Evolutionary conservation across 2,888 invertebrate genomes (phyloP), one percentile per base, ranked within the genome.

Genomic region (Eristalis intricaria): DNA sequence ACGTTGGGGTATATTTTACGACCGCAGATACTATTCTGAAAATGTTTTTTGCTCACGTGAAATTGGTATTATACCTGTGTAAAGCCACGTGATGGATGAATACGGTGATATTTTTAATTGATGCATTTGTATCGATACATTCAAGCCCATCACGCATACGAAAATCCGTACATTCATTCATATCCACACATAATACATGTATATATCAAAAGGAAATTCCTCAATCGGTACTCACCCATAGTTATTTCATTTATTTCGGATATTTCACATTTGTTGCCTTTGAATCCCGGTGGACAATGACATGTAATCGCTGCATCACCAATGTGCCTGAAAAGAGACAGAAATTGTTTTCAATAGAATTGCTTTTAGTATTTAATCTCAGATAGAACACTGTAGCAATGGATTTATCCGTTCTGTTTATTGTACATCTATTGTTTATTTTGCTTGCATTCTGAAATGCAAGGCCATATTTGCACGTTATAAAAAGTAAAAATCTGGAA

Each of bases 301-400:
- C 96, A 96, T 91, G 95, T 95, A 88, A 96, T 95, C 32, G 96
- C 96, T 78, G 95, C 95, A n/a, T 96, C 95, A 5, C 96, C 96
- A 92, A 96, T 95, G 93, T 96, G 96, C 91, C 96, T 96, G 94
- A 88, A 94, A 94, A 66, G 60, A 88, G 29, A 69, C 1, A 70
- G 26, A 58, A 26, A 23, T 35, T 35, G 8, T 10, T 61, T 60
- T 60, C 23, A 60, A 26, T 26, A 4, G 13, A 23, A 60, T 19
- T 19, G 50, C 19, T 50, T 50, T 50, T 50, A 50, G 50, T 19
- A 19, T 50, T 50, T 50, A 50, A 50, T 50, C 19, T 50, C 19
- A 8, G 19, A 50, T 19, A 50, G 8, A 50, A 50, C 19, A 19
- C 19, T 50, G 38, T 38, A 50, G 50, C 50, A 50, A n/a, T 8